phyloP scores from a whole-genome alignment of 2,797 vertebrate species.

The Periophthalmus magnuspinnatus region DNA sequence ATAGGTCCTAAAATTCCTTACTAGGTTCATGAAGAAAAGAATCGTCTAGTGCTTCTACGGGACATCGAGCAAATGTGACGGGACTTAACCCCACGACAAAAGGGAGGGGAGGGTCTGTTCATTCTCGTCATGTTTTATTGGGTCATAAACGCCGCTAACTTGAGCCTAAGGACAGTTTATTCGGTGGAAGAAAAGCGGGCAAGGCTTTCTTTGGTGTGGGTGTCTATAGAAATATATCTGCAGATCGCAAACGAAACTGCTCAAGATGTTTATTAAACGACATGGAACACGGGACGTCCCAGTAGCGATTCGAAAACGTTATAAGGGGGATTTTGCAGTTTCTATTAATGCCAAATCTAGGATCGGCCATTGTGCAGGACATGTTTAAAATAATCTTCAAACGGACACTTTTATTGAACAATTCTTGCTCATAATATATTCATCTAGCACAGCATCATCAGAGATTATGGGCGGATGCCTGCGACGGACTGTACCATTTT shows the following conservation, averaged over 20 bases:
- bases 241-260: slow-evolving; percentile 20
- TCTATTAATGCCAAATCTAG: slow-evolving; percentile 53
- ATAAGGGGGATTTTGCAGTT: slow-evolving; percentile 29
- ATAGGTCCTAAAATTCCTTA: slow-evolving; percentile 35
- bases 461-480: slow-evolving; percentile 35
- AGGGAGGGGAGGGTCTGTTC: slow-evolving; percentile 8
- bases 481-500: slow-evolving; percentile 44
- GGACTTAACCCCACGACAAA: slow-evolving; percentile 42
- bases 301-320: slow-evolving; percentile 46
- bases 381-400: slow-evolving; percentile 9
- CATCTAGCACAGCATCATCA: slow-evolving; percentile 21
- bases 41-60: slow-evolving; percentile 55
- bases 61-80: slow-evolving; percentile 29
- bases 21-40: slow-evolving; percentile 39
- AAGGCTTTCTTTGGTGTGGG: slow-evolving; percentile 67
- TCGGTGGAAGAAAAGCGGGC: slow-evolving; percentile 19
- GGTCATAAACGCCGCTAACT: slow-evolving; percentile 36
- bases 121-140: slow-evolving; percentile 18
- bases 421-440: slow-evolving; percentile 32
- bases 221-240: slow-evolving; percentile 29
- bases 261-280: slow-evolving; percentile 31
- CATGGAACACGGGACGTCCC: slow-evolving; percentile 40
- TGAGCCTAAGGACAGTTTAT: slow-evolving; percentile 18
- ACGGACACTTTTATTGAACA: slow-evolving; percentile 22
- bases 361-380: slow-evolving; percentile 68